These are phyloP conservation scores for Eupithecia tripunctaria DNA, from an alignment of 2,888 invertebrate species.

Conservation along the genomic window DNA sequence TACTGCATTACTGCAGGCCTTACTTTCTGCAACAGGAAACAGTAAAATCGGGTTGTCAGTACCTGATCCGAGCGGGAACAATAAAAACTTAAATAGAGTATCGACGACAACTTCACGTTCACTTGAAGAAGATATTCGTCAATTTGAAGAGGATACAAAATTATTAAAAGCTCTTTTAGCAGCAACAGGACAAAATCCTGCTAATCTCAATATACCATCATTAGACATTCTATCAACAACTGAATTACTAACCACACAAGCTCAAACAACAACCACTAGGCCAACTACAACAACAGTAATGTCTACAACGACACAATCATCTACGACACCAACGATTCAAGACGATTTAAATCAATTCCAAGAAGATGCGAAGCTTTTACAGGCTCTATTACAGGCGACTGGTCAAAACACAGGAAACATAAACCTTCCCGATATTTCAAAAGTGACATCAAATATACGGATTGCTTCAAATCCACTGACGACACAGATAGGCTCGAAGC, in stretches of 20 bases:
- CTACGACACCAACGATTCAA: conserved; percentile 60
- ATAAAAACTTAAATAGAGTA: conserved; percentile 47
- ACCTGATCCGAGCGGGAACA: conserved; percentile 51
- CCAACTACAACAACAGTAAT: conserved; percentile 51
- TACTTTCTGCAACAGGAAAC: conserved; percentile 61
- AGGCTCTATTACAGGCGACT: conserved; percentile 75
- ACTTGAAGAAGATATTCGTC: conserved; percentile 76
- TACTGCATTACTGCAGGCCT: conserved; percentile 66
- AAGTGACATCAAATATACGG: conserved; percentile 75
- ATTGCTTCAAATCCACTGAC: conserved; percentile 73
- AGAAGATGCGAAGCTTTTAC: conserved; percentile 74
- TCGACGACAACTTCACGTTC: conserved; percentile 68
- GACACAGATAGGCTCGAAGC: conserved; percentile 68
- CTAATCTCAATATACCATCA: conserved; percentile 69
- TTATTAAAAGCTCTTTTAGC: conserved; percentile 74
- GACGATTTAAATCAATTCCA: conserved; percentile 72
- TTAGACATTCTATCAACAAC: conserved; percentile 61
- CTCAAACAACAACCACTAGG: conserved; percentile 44
- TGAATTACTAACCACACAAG: conserved; percentile 43
- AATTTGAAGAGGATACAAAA: conserved; percentile 79
- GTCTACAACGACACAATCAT: conserved; percentile 56
- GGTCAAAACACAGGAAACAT: conserved; percentile 62
- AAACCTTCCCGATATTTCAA: conserved; percentile 69
- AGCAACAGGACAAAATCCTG: conserved; percentile 76
- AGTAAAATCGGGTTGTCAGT: conserved; percentile 53